A percentile compares a stretch with the other conserved stretches of the same genome.
Conservation (phyloP, 2,888 invertebrate genomes). For the Leptura quadrifasciata region DNA sequence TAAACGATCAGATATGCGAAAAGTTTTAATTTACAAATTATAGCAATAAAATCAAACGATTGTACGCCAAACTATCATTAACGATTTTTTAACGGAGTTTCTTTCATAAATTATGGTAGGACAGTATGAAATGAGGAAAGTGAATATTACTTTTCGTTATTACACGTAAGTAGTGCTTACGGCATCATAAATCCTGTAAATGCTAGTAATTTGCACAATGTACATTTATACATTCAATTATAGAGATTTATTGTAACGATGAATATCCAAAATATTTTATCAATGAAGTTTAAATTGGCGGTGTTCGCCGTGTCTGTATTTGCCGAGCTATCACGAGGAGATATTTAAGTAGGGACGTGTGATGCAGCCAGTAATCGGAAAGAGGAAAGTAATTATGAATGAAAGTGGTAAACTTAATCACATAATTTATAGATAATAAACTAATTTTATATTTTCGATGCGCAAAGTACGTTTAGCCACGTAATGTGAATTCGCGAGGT, state of each 20-base stretch:
- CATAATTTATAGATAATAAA: neutral
- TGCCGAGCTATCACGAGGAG: neutral
- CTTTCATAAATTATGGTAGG: slow-evolving; percentile 25
- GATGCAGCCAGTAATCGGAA: neutral
- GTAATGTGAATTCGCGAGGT: no score
- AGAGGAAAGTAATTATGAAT: neutral
- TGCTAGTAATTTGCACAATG: slow-evolving; percentile 18
- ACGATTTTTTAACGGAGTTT: slow-evolving; percentile 10
- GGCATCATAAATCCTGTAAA: slow-evolving; percentile 33
- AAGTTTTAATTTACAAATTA: slow-evolving; percentile 15
- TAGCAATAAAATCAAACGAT: neutral
- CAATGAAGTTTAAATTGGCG: slow-evolving; percentile 25
- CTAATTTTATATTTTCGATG: neutral
- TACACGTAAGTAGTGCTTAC: slow-evolving; percentile 27
- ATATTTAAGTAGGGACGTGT: neutral
- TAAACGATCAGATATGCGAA: no score
- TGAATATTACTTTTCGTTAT: slow-evolving; percentile 31
- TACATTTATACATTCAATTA: slow-evolving; percentile 21
- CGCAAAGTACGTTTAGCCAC: no score
- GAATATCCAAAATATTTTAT: slow-evolving; percentile 33
- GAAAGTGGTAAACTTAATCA: neutral
- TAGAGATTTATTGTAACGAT: slow-evolving; percentile 25
- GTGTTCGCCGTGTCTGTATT: neutral
- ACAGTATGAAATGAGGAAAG: slow-evolving; percentile 20
- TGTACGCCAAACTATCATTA: slow-evolving; percentile 8